These are phyloP conservation scores for Paratilapia polleni DNA, from an alignment of 2,113 vertebrate species.

Conservation along the genomic window DNA sequence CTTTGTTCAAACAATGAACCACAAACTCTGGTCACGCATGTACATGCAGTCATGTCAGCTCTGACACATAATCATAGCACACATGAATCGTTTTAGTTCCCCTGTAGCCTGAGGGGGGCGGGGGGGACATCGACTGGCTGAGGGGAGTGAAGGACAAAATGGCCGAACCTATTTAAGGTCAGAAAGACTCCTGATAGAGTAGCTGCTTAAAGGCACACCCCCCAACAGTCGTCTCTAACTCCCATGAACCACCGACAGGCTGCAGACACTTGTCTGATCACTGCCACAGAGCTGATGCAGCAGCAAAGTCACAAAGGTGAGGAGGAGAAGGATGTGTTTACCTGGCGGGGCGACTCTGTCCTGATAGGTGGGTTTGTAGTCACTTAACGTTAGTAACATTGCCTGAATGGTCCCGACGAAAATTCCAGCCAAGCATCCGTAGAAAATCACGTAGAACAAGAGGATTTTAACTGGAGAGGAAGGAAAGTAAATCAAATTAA, in stretches of 20 bases:
- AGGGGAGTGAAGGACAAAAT: conserved; percentile 82
- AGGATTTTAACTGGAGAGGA: conserved; percentile 91
- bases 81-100: conserved; percentile 47
- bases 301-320: neutral
- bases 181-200: conserved; percentile 57
- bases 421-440: conserved; percentile 96
- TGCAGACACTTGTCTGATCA: neutral
- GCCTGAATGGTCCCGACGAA: conserved; percentile 98
- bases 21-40: neutral
- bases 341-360: conserved; percentile 98
- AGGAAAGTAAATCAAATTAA: neutral
- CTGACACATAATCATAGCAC: conserved; percentile 33
- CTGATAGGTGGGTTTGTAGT: conserved; percentile 95
- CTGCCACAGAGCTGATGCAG: neutral
- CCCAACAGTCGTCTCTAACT: neutral
- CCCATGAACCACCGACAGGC: neutral
- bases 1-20: neutral
- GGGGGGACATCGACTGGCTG: conserved; percentile 54
- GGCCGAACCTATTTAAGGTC: conserved; percentile 75
- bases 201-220: conserved; percentile 52
- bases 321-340: conserved; percentile 66
- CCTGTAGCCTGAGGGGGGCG: conserved; percentile 38
- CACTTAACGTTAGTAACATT: conserved; percentile 92
- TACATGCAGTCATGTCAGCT: conserved; percentile 23
- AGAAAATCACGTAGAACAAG: conserved; percentile 96